Evolutionary conservation across 2,797 vertebrate species (phyloP).

Genomic region (Rhabdophis nuchalis): DNA sequence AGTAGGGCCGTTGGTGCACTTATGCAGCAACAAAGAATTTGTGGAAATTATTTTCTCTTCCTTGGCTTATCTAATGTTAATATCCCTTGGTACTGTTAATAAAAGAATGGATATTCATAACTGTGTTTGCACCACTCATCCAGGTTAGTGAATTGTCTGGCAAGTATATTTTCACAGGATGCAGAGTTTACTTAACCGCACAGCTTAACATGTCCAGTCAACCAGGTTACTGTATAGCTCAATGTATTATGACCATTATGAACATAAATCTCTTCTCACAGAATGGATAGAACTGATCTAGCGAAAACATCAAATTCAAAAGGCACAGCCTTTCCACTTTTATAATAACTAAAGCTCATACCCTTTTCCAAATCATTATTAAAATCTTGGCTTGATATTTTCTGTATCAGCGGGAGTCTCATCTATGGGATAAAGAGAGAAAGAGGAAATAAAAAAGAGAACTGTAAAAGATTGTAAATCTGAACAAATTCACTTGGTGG

Average conservation of each 20-base stretch:
- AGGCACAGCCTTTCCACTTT: conserved; percentile 28
- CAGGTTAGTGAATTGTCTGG: not conserved
- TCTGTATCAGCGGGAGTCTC: conserved; percentile 18
- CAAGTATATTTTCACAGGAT: not conserved
- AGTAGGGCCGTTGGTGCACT: too few species aligned
- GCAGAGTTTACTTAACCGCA: not conserved
- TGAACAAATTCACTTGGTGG: not conserved
- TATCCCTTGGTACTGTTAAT: not conserved
- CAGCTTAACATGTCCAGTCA: not conserved
- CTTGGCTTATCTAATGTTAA: not conserved
- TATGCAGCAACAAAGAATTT: too few species aligned
- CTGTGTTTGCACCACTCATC: not conserved
- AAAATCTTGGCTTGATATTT: conserved; percentile 57
- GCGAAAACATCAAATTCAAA: conserved; percentile 37
- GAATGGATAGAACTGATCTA: conserved; percentile 11
- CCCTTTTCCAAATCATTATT: conserved; percentile 65
- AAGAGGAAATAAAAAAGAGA: conserved; percentile 61
- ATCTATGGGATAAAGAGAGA: conserved; percentile 44
- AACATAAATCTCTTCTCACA: not conserved
- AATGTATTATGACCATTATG: not conserved
- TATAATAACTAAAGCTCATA: conserved; percentile 45
- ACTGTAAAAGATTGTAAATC: conserved; percentile 29
- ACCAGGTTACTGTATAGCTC: not conserved
- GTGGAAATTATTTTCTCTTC: not conserved
- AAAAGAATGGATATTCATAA: not conserved